A percentile compares a stretch with the other conserved stretches of the same genome.
Conservation (phyloP, 2,113 vertebrate genomes). For the Larimichthys polyactis region DNA sequence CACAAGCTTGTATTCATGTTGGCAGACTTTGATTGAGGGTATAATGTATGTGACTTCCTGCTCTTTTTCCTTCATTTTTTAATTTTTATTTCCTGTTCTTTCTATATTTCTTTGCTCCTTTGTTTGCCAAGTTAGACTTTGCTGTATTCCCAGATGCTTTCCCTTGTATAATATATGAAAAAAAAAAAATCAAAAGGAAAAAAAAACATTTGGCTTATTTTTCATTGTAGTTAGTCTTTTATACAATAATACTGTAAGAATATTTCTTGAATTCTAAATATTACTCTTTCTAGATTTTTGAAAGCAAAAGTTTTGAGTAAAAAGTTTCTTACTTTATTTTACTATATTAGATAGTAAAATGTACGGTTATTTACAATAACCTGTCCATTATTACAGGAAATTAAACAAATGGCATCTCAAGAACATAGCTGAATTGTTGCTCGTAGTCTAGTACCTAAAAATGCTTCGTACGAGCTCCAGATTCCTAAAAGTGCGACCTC, state of each 20-base stretch:
- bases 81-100: conserved; percentile 53
- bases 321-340: conserved; percentile 99
- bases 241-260: conserved; percentile 99
- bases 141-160: conserved; percentile 97
- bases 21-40: conserved; percentile 88
- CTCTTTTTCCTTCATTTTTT: conserved; percentile 75
- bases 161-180: conserved; percentile 95
- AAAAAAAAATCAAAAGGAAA: conserved; percentile 79
- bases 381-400: conserved; percentile 96
- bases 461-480: conserved; percentile 91
- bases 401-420: conserved; percentile 92
- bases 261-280: conserved; percentile 99
- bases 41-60: conserved; percentile 88
- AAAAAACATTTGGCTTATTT: conserved; percentile 99
- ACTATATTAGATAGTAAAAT: conserved; percentile 99
- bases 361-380: conserved; percentile 99
- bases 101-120: conserved; percentile 86
- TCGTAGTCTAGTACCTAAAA: conserved; percentile 90
- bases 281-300: conserved; percentile 99
- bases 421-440: conserved; percentile 92
- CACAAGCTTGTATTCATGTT: conserved; percentile 88
- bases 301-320: conserved; percentile 99
- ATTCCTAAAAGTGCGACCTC: conserved; percentile 91
- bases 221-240: conserved; percentile 99
- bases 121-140: conserved; percentile 97